These are phyloP conservation scores for Desmophyllum pertusum DNA, from an alignment of 92 coral and sea anemone genomes.

Conservation along the genomic window DNA sequence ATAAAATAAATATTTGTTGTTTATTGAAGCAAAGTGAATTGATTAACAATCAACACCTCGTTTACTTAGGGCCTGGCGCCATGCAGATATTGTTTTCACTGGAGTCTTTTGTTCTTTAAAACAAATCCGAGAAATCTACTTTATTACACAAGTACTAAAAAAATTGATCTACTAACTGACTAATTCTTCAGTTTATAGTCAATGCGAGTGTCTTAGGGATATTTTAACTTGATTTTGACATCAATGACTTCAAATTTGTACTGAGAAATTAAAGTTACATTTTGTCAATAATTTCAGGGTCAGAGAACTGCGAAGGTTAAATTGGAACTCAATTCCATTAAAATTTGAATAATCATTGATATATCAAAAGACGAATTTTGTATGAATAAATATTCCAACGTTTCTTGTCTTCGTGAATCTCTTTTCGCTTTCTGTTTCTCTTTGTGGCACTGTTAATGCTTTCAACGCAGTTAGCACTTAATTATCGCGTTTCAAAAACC, in stretches of 20 bases:
- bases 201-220: too few relatives aligned
- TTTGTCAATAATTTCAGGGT: conserved; percentile 1
- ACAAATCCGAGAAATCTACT: conserved; percentile 6
- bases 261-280: neutral
- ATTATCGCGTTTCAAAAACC: conserved; percentile 19
- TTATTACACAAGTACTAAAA: neutral
- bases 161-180: neutral
- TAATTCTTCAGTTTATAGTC: neutral
- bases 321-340: neutral
- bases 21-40: conserved; percentile 31
- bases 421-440: neutral
- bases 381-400: neutral
- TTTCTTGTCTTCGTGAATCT: neutral
- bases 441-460: neutral
- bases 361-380: neutral
- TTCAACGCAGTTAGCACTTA: conserved; percentile 17
- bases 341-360: neutral
- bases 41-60: conserved; percentile 18
- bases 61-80: conserved; percentile 2
- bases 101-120: neutral
- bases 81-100: neutral
- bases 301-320: neutral
- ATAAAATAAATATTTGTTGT: neutral
- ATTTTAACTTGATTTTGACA: neutral
- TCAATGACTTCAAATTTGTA: neutral